phyloP scores from a whole-genome alignment of 2,113 vertebrate genomes.

The Oriolus oriolus region DNA sequence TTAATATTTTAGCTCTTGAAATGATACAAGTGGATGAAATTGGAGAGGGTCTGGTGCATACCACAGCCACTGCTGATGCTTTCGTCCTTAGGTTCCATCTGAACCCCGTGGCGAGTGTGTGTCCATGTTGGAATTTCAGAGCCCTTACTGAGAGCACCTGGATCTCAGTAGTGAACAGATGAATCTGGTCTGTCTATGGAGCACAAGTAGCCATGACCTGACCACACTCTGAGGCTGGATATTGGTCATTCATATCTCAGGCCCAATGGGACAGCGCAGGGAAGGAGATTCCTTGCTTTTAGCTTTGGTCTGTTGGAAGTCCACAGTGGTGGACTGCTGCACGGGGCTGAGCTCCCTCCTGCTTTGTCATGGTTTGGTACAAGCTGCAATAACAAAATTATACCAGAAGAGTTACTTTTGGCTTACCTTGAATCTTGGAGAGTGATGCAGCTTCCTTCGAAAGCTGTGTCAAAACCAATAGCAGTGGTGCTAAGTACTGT shows the following conservation, averaged over 20 bases:
- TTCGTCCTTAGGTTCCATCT: neutral
- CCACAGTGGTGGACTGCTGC: neutral
- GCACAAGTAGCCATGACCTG: rapidly evolving
- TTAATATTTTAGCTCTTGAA: conserved; percentile 34
- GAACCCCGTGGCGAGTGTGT: neutral
- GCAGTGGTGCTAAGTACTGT: neutral
- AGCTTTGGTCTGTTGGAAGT: neutral
- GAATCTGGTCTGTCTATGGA: neutral
- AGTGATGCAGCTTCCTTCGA: neutral
- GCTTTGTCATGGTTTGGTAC: neutral
- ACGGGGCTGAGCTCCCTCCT: neutral
- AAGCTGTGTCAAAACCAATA: neutral
- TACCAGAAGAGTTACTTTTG: neutral
- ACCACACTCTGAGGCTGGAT: neutral
- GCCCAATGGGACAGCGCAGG: neutral
- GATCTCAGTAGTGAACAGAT: neutral
- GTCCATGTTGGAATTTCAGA: neutral
- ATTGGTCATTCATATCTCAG: neutral
- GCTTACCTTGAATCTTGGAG: neutral
- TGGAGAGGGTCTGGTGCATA: neutral
- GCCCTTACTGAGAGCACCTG: neutral
- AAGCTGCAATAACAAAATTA: neutral
- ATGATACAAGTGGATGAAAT: neutral
- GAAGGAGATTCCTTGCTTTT: neutral
- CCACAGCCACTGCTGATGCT: neutral